Percentiles rank a stretch among this genome's conserved stretches.
Conservation (phyloP, 1,140 invertebrate species). For the Aphis craccivora region DNA sequence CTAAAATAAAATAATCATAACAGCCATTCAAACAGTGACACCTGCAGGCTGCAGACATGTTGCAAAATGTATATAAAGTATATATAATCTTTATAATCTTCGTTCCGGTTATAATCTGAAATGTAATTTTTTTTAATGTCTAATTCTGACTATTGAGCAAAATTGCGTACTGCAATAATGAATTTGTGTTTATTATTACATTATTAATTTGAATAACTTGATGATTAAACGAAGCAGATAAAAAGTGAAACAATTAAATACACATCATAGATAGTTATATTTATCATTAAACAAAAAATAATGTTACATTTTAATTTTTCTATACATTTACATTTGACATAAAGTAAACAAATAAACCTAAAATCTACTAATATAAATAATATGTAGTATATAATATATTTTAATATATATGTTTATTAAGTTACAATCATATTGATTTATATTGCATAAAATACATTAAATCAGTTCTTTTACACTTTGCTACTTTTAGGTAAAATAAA, state of each 20-base stretch:
- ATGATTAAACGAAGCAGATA: neutral
- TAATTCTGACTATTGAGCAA: neutral
- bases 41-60: too few species aligned
- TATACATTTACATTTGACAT: slow-evolving; percentile 31
- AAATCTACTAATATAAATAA: neutral
- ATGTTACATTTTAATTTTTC: slow-evolving; percentile 25
- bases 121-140: too few species aligned
- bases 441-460: neutral
- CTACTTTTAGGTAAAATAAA: slow-evolving; percentile 4
- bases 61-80: too few species aligned
- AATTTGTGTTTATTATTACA: neutral
- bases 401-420: neutral
- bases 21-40: too few species aligned
- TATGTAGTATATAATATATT: neutral
- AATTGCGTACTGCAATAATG: neutral
- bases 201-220: neutral
- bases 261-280: slow-evolving; percentile 7
- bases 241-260: neutral
- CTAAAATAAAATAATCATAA: too few species aligned
- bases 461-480: slow-evolving; percentile 20
- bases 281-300: slow-evolving; percentile 30
- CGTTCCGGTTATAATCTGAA: too few species aligned
- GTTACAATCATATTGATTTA: neutral
- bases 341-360: neutral
- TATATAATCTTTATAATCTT: too few species aligned